Evolutionary conservation across 1,140 invertebrate species (phyloP).

Genomic region (Hermetia illucens): DNA sequence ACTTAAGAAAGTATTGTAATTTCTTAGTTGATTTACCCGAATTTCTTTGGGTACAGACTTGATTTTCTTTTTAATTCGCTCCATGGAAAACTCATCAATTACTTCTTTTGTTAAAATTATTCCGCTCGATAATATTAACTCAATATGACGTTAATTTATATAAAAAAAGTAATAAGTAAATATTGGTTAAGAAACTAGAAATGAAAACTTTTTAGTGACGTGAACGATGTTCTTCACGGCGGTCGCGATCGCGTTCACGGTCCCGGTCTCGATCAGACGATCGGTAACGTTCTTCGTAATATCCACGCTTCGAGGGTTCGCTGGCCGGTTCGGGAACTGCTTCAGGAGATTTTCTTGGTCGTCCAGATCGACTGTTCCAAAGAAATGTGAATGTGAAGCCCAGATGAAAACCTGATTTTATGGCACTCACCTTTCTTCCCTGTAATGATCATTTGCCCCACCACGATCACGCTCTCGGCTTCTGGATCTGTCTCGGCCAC

Average conservation of each 20-base stretch:
- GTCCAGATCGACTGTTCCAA: constrained; percentile 34
- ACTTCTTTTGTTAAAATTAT: too few species aligned
- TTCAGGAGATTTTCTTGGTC: constrained; percentile 42
- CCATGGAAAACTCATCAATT: too few species aligned
- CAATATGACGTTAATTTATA: too few species aligned
- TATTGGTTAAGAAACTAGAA: too few species aligned
- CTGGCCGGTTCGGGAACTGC: constrained; percentile 34
- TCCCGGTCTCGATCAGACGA: constrained; percentile 49
- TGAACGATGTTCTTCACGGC: constrained; percentile 55
- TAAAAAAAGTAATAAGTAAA: too few species aligned
- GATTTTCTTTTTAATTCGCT: too few species aligned
- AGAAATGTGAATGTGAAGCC: constrained; percentile 3
- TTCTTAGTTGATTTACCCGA: too few species aligned
- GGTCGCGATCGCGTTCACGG: constrained; percentile 45
- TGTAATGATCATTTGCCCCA: constrained; percentile 42
- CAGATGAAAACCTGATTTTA: constrained; percentile 3
- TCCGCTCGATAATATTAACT: too few species aligned
- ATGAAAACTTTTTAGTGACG: constrained; percentile 51
- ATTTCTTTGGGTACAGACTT: too few species aligned
- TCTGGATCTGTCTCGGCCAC: constrained; percentile 36
- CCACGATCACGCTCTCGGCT: constrained; percentile 41
- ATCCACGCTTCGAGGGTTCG: constrained; percentile 43
- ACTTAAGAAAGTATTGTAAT: too few species aligned
- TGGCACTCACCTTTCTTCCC: constrained; percentile 53
- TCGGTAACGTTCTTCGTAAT: constrained; percentile 70